These are phyloP conservation scores for Microcebus jonahi DNA, from an alignment of 2,113 vertebrate species.

Conservation along the genomic window DNA sequence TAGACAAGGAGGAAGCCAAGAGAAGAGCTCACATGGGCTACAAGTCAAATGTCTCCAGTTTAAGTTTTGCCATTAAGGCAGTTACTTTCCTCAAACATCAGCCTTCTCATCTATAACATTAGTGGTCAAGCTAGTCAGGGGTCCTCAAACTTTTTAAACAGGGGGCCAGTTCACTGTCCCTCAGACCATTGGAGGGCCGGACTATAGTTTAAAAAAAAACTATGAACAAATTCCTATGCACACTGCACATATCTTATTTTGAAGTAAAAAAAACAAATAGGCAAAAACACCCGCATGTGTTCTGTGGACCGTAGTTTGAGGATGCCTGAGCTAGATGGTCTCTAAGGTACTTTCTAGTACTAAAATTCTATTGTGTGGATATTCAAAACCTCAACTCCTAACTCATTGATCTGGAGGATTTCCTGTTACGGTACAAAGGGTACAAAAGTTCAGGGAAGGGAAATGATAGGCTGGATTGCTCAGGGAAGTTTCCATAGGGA, in stretches of 20 bases:
- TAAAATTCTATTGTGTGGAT: not conserved
- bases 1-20: not conserved
- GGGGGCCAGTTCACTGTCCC: too few species aligned
- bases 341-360: not conserved
- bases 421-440: not conserved
- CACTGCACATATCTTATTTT: too few species aligned
- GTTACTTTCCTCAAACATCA: not conserved
- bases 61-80: not conserved
- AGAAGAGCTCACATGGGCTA: not conserved
- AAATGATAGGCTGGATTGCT: not conserved
- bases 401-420: not conserved
- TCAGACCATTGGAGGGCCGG: too few species aligned
- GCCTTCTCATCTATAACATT: not conserved
- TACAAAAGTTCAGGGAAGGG: not conserved
- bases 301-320: too few species aligned
- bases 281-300: too few species aligned
- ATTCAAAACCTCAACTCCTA: not conserved
- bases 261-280: too few species aligned
- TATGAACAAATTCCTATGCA: too few species aligned
- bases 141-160: too few species aligned
- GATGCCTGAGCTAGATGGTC: not conserved
- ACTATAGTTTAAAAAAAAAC: too few species aligned
- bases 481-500: not conserved
- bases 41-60: not conserved
- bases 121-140: not conserved